phyloP scores from a whole-genome alignment of 37 sponge, comb jelly and placozoan species.

The Diacarnus erythraeanus region DNA sequence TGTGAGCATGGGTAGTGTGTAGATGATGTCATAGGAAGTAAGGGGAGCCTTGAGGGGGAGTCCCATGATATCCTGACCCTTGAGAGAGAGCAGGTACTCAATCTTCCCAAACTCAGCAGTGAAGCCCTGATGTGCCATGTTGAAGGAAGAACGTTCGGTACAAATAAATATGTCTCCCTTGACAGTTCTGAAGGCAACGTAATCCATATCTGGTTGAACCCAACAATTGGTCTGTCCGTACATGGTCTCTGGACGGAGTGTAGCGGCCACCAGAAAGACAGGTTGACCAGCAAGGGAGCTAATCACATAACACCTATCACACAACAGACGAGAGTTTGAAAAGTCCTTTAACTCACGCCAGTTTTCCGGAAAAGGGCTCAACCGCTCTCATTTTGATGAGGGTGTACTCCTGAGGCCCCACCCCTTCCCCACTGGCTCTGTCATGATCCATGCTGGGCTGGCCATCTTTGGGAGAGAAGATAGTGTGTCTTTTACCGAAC shows the following conservation, averaged over 20 bases:
- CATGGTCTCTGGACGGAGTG: constrained; percentile 99
- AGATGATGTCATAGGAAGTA: constrained; percentile 85
- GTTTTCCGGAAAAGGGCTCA: constrained; percentile 81
- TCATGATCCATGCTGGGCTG: constrained; percentile 99
- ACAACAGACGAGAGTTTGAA: background rate
- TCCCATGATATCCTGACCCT: constrained; percentile 94
- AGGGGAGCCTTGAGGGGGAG: constrained; percentile 93
- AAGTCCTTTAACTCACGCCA: constrained; percentile 31
- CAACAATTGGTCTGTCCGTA: constrained; percentile 99
- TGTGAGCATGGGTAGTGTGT: constrained; percentile 98
- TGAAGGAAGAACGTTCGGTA: constrained; percentile 81
- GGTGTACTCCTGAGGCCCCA: constrained; percentile 99
- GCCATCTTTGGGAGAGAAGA: constrained; percentile 87
- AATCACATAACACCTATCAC: background rate
- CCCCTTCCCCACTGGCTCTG: constrained; percentile 92
- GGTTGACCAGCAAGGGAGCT: constrained; percentile 69
- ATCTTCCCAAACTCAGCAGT: constrained; percentile 84
- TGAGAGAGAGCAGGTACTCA: constrained; percentile 62
- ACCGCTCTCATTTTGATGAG: constrained; percentile 91
- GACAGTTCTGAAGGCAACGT: constrained; percentile 75
- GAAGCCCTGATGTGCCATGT: constrained; percentile 96
- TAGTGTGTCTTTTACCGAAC: constrained; percentile 97
- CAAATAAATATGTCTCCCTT: constrained; percentile 83
- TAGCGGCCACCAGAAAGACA: constrained; percentile 94
- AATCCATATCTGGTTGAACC: constrained; percentile 87